phyloP scores from a whole-genome alignment of 2,888 invertebrate species.

The Dromius quadrimaculatus region DNA sequence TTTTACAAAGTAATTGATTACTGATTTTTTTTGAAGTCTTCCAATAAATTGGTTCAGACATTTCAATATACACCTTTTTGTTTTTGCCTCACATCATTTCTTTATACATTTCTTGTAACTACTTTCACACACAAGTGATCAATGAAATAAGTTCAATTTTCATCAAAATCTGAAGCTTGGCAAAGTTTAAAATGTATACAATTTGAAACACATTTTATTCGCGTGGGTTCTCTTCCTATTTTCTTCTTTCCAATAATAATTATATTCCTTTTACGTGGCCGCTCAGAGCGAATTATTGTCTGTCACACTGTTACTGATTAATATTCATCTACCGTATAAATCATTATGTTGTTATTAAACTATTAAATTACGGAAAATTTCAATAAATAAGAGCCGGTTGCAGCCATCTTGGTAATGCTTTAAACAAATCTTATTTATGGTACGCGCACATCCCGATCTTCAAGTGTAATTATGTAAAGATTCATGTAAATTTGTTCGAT shows the following conservation, averaged over 20 bases:
- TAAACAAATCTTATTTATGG: conserved; percentile 41
- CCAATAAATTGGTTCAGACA: too few species aligned
- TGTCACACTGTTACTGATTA: conserved; percentile 31
- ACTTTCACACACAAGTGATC: too few species aligned
- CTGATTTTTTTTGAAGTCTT: too few species aligned
- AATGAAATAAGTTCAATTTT: too few species aligned
- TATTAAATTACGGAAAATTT: conserved; percentile 43
- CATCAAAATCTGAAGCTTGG: too few species aligned
- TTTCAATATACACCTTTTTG: too few species aligned
- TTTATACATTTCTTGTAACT: too few species aligned
- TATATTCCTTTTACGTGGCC: conserved; percentile 41
- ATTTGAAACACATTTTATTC: too few species aligned
- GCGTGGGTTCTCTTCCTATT: conserved; percentile 38
- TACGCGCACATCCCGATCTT: conserved; percentile 25
- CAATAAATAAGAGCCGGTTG: conserved; percentile 26
- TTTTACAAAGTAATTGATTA: too few species aligned
- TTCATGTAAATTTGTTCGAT: conserved; percentile 34
- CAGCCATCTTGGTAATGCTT: conserved; percentile 24
- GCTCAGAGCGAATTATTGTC: conserved; percentile 16
- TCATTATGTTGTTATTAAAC: conserved; percentile 49
- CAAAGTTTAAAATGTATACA: too few species aligned
- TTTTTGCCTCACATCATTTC: too few species aligned
- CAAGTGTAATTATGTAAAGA: conserved; percentile 7
- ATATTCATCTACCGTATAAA: conserved; percentile 45
- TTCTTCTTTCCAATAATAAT: too few species aligned